Conservation (phyloP, 2,113 vertebrate genomes). For the Petromus typicus region DNA sequence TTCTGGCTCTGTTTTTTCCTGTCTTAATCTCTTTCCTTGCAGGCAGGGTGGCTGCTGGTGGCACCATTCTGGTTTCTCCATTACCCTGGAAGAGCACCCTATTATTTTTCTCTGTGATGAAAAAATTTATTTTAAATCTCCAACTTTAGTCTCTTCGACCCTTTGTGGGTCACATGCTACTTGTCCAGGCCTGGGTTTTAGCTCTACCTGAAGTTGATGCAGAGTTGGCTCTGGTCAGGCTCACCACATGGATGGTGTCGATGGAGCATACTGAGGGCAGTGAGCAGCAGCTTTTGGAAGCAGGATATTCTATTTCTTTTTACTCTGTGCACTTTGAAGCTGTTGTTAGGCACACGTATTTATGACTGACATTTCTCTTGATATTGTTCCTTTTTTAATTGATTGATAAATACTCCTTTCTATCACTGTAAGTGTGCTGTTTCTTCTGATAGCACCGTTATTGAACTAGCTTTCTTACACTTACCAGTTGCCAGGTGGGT, state of each 20-base stretch:
- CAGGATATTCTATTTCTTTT: neutral
- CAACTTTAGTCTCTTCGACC: neutral
- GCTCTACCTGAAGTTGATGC: neutral
- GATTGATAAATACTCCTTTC: neutral
- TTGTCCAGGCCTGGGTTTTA: neutral
- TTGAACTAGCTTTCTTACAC: neutral
- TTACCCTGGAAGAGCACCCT: neutral
- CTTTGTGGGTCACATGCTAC: neutral
- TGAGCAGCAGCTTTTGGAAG: neutral
- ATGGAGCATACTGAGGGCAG: too few relatives aligned
- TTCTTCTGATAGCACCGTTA: neutral
- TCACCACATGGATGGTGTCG: neutral
- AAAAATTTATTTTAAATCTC: neutral
- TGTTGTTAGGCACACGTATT: neutral
- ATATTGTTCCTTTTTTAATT: neutral
- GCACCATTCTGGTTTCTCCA: neutral
- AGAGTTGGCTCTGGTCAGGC: neutral
- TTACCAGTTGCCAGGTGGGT: neutral
- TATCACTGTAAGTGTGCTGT: neutral
- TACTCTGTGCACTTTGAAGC: neutral
- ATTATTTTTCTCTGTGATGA: conserved; percentile 1
- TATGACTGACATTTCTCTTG: neutral
- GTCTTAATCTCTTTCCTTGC: neutral
- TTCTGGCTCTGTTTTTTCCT: neutral
- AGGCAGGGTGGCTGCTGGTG: neutral